Conservation (phyloP, 2,113 vertebrate genomes). For the Notothenia rossii region DNA sequence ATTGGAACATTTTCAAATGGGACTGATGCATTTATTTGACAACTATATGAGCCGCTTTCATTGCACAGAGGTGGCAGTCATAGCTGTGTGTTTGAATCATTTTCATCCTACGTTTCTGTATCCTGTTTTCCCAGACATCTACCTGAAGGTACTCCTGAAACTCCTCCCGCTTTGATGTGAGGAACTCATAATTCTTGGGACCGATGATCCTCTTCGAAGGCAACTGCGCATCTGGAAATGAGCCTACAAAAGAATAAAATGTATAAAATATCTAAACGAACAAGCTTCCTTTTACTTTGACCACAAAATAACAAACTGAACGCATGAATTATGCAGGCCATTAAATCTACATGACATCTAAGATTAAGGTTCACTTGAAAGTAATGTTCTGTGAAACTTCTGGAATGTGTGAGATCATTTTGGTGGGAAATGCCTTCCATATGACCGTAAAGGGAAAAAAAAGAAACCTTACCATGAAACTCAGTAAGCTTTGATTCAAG, state of each 20-base stretch:
- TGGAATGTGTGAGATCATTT: not conserved
- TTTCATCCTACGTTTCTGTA: no score
- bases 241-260: conserved; percentile 80
- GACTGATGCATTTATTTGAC: not conserved
- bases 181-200: conserved; percentile 97
- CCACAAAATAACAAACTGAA: not conserved
- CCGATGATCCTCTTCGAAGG: conserved; percentile 98
- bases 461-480: conserved; percentile 91
- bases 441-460: conserved; percentile 12
- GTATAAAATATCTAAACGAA: not conserved
- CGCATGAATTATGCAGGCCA: not conserved
- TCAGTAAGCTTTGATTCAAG: conserved; percentile 97
- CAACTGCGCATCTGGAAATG: conserved; percentile 96
- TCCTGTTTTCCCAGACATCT: conserved; percentile 11
- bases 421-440: not conserved
- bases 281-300: not conserved
- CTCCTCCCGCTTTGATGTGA: conserved; percentile 95
- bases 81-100: not conserved
- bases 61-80: not conserved
- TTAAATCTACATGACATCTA: not conserved
- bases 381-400: not conserved
- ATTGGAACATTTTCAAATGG: not conserved
- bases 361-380: not conserved
- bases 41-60: not conserved
- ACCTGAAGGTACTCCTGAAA: conserved; percentile 98